Conservation (phyloP, 2,888 invertebrate species). For the Myopa tessellatipennis region DNA sequence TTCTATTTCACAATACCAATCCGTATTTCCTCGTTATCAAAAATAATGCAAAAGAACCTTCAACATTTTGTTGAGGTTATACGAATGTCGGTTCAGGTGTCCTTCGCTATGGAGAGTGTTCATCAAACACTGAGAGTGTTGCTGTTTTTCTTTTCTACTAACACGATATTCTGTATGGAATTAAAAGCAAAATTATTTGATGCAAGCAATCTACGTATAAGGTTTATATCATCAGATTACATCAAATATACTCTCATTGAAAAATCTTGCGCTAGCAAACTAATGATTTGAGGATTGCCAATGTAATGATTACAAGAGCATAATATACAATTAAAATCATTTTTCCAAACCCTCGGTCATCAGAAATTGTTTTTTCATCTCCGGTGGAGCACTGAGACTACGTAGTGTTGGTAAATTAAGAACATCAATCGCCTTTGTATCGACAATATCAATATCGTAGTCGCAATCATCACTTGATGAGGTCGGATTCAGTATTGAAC, state of each 20-base stretch:
- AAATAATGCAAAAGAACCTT: too few relatives aligned
- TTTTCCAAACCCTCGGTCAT: slow-evolving; percentile 58
- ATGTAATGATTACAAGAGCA: not conserved
- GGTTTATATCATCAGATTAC: too few relatives aligned
- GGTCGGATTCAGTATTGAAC: slow-evolving; percentile 45
- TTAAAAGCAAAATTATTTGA: too few relatives aligned
- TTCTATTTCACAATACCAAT: too few relatives aligned
- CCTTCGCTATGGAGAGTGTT: too few relatives aligned
- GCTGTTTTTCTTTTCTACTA: too few relatives aligned
- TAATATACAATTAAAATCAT: not conserved
- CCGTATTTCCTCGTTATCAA: too few relatives aligned
- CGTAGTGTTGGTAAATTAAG: slow-evolving; percentile 41
- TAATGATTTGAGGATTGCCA: not conserved
- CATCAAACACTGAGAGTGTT: too few relatives aligned
- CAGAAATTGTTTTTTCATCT: slow-evolving; percentile 51
- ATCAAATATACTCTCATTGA: not conserved
- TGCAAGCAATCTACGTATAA: too few relatives aligned
- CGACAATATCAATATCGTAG: slow-evolving; percentile 40
- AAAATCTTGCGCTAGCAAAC: slow-evolving; percentile 15
- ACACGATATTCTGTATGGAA: too few relatives aligned
- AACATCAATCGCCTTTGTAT: not conserved
- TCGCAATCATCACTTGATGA: slow-evolving; percentile 54
- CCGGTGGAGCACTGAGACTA: slow-evolving; percentile 58
- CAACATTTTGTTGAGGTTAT: too few relatives aligned
- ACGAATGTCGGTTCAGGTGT: too few relatives aligned